A percentile compares a stretch with the other conserved stretches of the same genome.
Conservation (phyloP, 2,888 invertebrate genomes). For the Buathra laborator region DNA sequence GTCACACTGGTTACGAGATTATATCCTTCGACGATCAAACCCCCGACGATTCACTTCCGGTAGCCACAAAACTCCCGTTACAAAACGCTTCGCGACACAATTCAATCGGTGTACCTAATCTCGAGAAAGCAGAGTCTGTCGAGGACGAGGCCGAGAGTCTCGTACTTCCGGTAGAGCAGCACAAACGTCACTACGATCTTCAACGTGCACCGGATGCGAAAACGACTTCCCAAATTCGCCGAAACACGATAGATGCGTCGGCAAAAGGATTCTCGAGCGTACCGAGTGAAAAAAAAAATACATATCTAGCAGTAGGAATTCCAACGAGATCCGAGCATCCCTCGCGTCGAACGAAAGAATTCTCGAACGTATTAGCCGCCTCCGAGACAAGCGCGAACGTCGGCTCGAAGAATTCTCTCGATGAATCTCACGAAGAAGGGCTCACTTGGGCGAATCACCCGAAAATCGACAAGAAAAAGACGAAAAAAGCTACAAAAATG, state of each 20-base stretch:
- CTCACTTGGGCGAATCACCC: background rate
- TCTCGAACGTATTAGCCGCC: background rate
- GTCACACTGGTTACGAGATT: slow-evolving; percentile 62
- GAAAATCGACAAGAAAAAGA: slow-evolving; percentile 12
- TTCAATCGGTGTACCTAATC: slow-evolving; percentile 6
- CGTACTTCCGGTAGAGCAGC: background rate
- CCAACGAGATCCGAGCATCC: slow-evolving; percentile 8
- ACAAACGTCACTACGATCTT: slow-evolving; percentile 39
- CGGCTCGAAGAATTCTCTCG: slow-evolving; percentile 7
- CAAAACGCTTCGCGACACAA: background rate
- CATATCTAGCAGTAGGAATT: slow-evolving; percentile 45
- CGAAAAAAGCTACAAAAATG: background rate
- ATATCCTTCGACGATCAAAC: slow-evolving; percentile 59
- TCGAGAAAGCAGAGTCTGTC: slow-evolving; percentile 36
- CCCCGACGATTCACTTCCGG: slow-evolving; percentile 15
- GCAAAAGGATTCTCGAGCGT: background rate
- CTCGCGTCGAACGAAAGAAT: slow-evolving; percentile 10
- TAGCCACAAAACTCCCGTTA: background rate
- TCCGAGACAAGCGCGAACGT: background rate
- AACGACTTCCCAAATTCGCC: slow-evolving; percentile 2
- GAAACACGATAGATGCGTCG: slow-evolving; percentile 29
- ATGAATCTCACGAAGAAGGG: background rate
- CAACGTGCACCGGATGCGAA: slow-evolving; percentile 6
- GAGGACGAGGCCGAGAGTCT: slow-evolving; percentile 16
- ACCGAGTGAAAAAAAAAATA: background rate